These are phyloP conservation scores for Entelurus aequoreus DNA, from an alignment of 2,113 vertebrate genomes.

Conservation along the genomic window DNA sequence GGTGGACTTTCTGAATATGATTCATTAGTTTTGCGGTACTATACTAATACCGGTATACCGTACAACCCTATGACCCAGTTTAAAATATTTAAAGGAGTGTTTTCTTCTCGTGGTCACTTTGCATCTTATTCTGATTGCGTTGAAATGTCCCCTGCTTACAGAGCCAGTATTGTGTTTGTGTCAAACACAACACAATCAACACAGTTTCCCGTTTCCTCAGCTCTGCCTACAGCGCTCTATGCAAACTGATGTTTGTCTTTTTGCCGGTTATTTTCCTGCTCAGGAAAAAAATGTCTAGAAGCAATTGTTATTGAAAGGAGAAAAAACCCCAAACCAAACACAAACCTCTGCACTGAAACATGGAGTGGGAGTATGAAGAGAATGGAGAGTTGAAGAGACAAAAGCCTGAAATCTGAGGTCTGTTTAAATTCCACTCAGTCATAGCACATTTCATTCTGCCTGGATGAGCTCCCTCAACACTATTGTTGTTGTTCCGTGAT, in stretches of 20 bases:
- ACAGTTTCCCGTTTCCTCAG: conserved; percentile 1
- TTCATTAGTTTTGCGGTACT: no score
- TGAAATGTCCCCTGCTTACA: background rate
- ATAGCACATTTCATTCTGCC: conserved; percentile 33
- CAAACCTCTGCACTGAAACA: conserved; percentile 17
- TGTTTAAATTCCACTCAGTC: conserved; percentile 40
- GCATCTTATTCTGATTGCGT: background rate
- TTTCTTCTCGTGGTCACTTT: background rate
- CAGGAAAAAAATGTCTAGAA: conserved; percentile 4
- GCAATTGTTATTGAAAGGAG: conserved; percentile 12
- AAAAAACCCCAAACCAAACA: background rate
- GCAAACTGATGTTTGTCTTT: conserved; percentile 15
- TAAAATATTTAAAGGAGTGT: background rate
- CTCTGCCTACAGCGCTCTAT: background rate
- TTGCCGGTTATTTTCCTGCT: conserved; percentile 26
- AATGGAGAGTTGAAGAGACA: conserved; percentile 15
- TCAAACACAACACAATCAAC: conserved; percentile 2
- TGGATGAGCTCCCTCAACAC: conserved; percentile 30
- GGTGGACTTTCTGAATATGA: no score
- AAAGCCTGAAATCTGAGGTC: conserved; percentile 27
- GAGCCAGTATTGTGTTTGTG: background rate
- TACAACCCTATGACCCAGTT: no score
- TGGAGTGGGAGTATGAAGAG: conserved; percentile 22
- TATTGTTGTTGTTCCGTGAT: conserved; percentile 18
- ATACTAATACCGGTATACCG: no score